phyloP scores from a whole-genome alignment of 2,888 invertebrate genomes.

The Tuta absoluta region DNA sequence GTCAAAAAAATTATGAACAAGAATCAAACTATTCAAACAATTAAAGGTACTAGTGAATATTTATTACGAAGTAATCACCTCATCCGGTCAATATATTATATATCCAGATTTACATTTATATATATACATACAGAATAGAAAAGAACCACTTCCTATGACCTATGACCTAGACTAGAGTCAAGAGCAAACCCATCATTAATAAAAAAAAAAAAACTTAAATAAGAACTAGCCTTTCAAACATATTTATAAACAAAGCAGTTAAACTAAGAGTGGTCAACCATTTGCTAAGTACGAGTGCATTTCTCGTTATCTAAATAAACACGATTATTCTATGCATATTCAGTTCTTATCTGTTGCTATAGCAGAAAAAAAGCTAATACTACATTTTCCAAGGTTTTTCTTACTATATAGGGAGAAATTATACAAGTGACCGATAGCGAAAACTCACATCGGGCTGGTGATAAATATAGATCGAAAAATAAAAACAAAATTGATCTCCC shows the following conservation, averaged over 20 bases:
- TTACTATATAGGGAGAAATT: too few species aligned
- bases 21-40: not conserved
- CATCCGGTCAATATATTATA: conserved; percentile 15
- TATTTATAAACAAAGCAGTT: not conserved
- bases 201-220: not conserved
- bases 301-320: conserved; percentile 54
- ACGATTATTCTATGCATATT: conserved; percentile 30
- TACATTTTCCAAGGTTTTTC: conserved; percentile 5
- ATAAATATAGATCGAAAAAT: too few species aligned
- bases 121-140: too few species aligned
- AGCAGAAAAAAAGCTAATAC: conserved; percentile 1
- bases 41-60: conserved; percentile 7
- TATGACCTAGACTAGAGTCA: too few species aligned
- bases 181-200: too few species aligned
- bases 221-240: not conserved
- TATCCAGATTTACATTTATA: conserved; percentile 4
- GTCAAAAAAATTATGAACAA: conserved; percentile 1
- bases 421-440: too few species aligned
- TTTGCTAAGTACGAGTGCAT: conserved; percentile 31
- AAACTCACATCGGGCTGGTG: too few species aligned
- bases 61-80: not conserved
- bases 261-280: not conserved
- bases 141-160: too few species aligned
- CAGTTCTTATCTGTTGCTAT: conserved; percentile 19
- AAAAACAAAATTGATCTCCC: too few species aligned